These are phyloP conservation scores for Lumbricus terrestris DNA, from an alignment of 2,888 invertebrate genomes.

Conservation along the genomic window DNA sequence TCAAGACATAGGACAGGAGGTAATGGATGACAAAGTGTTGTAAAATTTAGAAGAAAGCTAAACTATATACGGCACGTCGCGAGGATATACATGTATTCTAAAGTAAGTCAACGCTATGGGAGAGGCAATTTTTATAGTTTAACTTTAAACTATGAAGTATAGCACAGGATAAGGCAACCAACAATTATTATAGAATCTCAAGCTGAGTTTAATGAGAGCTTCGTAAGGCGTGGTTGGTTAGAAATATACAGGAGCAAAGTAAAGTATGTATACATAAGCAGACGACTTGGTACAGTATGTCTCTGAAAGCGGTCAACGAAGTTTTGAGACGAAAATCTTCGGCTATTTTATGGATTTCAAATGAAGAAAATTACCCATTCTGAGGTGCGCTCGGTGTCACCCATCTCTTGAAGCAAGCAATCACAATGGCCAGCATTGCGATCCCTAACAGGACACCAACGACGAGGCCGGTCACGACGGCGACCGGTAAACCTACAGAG, in stretches of 20 bases:
- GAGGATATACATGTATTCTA: no score
- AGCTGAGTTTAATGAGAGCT: not conserved
- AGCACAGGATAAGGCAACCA: no score
- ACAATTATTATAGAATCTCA: not conserved
- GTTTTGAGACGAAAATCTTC: no score
- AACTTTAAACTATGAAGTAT: no score
- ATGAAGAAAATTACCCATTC: not conserved
- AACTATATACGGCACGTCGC: no score
- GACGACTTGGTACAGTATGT: not conserved
- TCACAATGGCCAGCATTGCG: constrained; percentile 31
- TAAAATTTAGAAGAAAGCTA: no score
- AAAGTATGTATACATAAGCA: not conserved
- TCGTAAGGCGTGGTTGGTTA: no score
- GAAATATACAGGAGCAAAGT: not conserved
- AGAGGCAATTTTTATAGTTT: no score
- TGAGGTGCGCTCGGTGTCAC: not conserved
- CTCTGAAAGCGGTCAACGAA: not conserved
- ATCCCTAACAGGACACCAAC: constrained; percentile 36
- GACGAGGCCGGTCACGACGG: constrained; percentile 26
- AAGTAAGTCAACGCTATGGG: no score
- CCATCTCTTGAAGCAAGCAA: constrained; percentile 31
- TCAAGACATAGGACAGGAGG: no score
- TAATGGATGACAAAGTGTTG: no score
- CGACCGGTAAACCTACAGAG: constrained; percentile 24
- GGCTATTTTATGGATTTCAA: no score